Evolutionary conservation across 2,888 invertebrate genomes (phyloP), one percentile per base, ranked within the genome.

Genomic region (Panopea generosa): DNA sequence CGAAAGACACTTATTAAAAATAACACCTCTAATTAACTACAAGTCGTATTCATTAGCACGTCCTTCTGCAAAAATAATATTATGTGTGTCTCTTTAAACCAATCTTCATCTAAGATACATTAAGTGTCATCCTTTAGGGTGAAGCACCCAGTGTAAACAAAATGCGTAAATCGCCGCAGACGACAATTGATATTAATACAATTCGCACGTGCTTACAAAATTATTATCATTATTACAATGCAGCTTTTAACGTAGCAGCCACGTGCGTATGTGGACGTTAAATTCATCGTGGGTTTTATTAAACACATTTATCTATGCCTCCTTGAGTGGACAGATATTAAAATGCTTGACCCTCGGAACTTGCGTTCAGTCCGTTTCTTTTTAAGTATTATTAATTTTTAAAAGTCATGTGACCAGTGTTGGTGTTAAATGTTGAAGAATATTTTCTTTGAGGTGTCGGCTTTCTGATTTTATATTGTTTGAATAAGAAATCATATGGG

Each of bases 21-120:
- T 60, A 40, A 76, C 72, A 72, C 75, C 75, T 80, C 62, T 80
- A 80, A 80, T 80, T 80, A 72, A n/a, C 55, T n/a, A 53, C 33
- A 29, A 57, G 20, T 47, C 56, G 27, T 71, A 76, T 76, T 76
- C 76, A 68, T 67, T 71, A 40, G 53, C 78, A 78, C 78, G 78
- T 43, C 40, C 33, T 55, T 33, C 43, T 47, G 43, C 50, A 71
- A 56, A 61, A 70, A 57, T 76, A 70, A 76, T 67, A 62, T 67
- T 67, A 70, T 67, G 45, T 27, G 53, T 61, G 61, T 56, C 66
- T 55, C 50, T 50, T 56, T 49, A 53, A n/a, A 26, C 18, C 27
- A 26, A 45, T 55, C 40, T 60, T 56, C 50, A 50, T 33, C 45
- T 63, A 33, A 20, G 45, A 56, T 63, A 49, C 47, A 49, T 71